Conservation (phyloP, 2,797 vertebrate species). For the Melopsittacus undulatus region DNA sequence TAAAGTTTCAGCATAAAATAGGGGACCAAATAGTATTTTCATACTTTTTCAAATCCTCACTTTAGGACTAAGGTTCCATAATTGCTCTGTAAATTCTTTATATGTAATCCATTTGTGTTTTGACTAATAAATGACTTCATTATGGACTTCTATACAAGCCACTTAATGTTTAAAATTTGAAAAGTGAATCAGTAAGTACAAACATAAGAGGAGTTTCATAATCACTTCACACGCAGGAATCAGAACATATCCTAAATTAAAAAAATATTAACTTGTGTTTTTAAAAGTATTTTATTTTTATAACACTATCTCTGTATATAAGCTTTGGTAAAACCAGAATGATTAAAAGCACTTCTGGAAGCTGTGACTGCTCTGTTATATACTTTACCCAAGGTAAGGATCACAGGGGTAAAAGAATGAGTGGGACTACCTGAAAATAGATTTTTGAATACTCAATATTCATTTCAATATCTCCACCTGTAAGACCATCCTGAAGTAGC, state of each 20-base stretch:
- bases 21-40: not conserved
- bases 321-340: not conserved
- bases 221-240: not conserved
- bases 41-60: not conserved
- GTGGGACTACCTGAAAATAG: not conserved
- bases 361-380: not conserved
- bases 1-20: not conserved
- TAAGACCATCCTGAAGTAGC: not conserved
- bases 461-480: not conserved
- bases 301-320: not conserved
- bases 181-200: not conserved
- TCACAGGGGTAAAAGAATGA: not conserved
- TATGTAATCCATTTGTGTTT: not conserved
- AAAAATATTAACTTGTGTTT: not conserved
- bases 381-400: not conserved
- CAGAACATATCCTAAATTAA: not conserved
- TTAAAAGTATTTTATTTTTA: not conserved
- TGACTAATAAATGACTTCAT: not conserved
- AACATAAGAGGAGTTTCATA: not conserved
- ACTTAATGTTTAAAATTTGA: not conserved
- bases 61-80: not conserved
- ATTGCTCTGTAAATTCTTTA: not conserved
- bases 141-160: not conserved
- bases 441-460: not conserved
- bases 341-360: not conserved